phyloP scores from a whole-genome alignment of 2,888 invertebrate genomes.

The Ochropacha duplaris region DNA sequence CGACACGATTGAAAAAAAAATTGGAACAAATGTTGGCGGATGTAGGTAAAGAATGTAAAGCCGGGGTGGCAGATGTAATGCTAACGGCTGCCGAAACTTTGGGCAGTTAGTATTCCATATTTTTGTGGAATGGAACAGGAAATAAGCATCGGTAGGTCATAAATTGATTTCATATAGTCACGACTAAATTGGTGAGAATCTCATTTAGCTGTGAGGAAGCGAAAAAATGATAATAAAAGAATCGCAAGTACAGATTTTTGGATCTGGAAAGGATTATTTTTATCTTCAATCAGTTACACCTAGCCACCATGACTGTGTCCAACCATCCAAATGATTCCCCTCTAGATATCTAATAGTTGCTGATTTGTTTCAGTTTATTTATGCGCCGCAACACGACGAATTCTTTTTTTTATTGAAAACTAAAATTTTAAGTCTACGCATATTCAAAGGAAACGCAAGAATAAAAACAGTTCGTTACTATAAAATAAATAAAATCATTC shows the following conservation, averaged over 20 bases:
- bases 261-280: background rate
- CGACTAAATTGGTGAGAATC: background rate
- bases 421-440: background rate
- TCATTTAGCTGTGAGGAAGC: background rate
- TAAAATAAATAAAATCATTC: no score
- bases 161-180: background rate
- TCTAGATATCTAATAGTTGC: background rate
- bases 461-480: no score
- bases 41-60: conserved; percentile 33
- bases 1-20: conserved; percentile 48
- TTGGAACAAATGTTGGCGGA: conserved; percentile 38
- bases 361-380: background rate
- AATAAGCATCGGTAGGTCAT: background rate
- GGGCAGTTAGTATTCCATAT: background rate
- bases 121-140: no score
- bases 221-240: background rate
- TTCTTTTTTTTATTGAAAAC: background rate
- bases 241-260: background rate
- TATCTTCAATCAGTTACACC: background rate
- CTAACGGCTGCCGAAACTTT: conserved; percentile 7
- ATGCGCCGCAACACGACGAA: background rate
- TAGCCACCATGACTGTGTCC: background rate
- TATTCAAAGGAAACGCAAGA: no score
- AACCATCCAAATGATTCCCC: background rate
- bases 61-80: conserved; percentile 42